Evolutionary conservation across 2,888 invertebrate species (phyloP), one percentile per base, ranked within the genome.

Genomic region (Erebia epiphron): DNA sequence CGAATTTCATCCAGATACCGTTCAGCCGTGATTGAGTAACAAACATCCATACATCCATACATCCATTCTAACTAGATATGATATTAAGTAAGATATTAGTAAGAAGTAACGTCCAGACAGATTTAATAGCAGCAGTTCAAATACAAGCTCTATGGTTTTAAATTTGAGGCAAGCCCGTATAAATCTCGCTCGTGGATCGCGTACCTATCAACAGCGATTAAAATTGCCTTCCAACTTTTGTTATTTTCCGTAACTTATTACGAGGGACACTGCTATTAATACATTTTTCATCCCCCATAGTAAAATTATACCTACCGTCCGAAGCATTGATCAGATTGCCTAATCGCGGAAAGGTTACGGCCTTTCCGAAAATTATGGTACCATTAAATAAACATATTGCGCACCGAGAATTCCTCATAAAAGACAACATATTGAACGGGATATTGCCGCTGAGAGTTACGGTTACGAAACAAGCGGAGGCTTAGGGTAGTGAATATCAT

Each of bases 371-470:
- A 83, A 83, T 88, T 86, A 89, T 84, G 82, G 76, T 77, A 78
- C 79, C 82, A 84, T 88, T 85, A 85, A 86, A 87, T 84, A 87
- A 88, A 86, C 86, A 89, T 90, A 89, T 86, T 82, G 84, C 83
- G 84, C 83, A 80, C 83, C 80, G 79, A 78, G 77, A 86, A 87
- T 87, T 84, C 79, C 87, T 88, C 88, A 87, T 92, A 92, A 91
- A 89, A 90, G 83, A 83, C 75, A 80, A 81, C 84, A 84, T 86
- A 88, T 85, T 81, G 85, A 83, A 82, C 68, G 72, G 68, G 74
- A 79, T 80, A 80, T 81, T 78, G 77, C 78, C 81, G 50, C 66
- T 41, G 35, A 61, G 26, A 52, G 49, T 60, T 67, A 52, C 5
- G 50, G 52, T n/a, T 7, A 26, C 13, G 18, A 60, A 60, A 58